Evolutionary conservation across 2,797 vertebrate species (phyloP), one percentile per base, ranked within the genome.

Genomic region (Malurus leucopterus): DNA sequence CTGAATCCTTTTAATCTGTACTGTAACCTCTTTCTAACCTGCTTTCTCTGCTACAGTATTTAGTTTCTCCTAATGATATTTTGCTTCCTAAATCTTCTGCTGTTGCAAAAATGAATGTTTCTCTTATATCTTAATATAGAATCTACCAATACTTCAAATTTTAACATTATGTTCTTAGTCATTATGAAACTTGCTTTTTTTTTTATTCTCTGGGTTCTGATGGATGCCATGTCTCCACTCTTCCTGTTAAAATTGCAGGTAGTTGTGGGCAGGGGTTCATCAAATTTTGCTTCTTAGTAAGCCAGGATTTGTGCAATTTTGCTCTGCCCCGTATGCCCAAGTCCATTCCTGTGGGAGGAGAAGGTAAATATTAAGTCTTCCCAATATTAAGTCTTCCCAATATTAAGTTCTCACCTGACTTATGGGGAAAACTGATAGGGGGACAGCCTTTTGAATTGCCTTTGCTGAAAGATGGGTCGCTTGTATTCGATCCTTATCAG

Each of bases 11-110:
- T 89, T 93, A 74, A 91, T 93, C 83, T 84, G 22, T 74, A 11
- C 24, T 59, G 2, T 93, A 84, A 89, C 93, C 91, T 93, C 84
- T 87, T 86, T 65, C 50, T 93, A 88, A 86, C 89, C 92, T 93
- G 27, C 26, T 73, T 67, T 81, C 65, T 88, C 34, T 86, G 76
- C 83, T 76, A 17, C 36, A 68, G 36, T 44, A 62, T 91, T 88
- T 84, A 49, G 57, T 91, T 93, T 90, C 80, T 88, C 40, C 40
- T 86, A 84, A 80, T 88, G 79, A 62, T 89, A 51, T 92, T 94
- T 91, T 4, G 1, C 54, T 92, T 92, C 65, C 43, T 89, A 76
- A 91, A 86, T 84, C 58, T 67, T 91, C 70, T 87, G 22, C 62
- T 73, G 40, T 57, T 40, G 64, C 70, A 89, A 88, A 91, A 92